Evolutionary conservation across 2,113 vertebrate species (phyloP), one percentile per base, ranked within the genome.

Genomic region (Plotosus lineatus): DNA sequence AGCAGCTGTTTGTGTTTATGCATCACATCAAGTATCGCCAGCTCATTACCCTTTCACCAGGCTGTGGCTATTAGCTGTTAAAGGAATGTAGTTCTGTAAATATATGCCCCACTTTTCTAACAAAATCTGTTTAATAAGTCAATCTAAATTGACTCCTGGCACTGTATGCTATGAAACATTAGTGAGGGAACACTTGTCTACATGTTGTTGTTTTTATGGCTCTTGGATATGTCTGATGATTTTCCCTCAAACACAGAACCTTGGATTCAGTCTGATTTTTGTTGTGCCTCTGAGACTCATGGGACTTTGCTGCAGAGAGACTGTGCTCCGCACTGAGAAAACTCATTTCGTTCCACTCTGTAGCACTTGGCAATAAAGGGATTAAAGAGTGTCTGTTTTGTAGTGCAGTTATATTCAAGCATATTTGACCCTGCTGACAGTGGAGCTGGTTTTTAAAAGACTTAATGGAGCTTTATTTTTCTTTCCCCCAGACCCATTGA

Each of bases 271-370:
- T n/a, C n/a, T n/a, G n/a, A n/a, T n/a, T 82, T 75, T 46, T 38
- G 72, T 55, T 21, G 28, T 53, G 51, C 58, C 23, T 68, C 68
- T 55, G 50, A 21, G 38, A 33, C 55, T 63, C 19, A 51, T 66
- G 36, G 69, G 21, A n/a, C 46, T 66, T 7, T 58, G 26, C 15
- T 46, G 33, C 48, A 26, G 56, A 61, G 51, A 8, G 72, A 56
- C 11, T 28, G 36, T 79, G 61, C 53, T 75, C 19, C 38, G 23
- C 63, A 69, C 80, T 28, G 75, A 73, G 65, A 66, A 86, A 83
- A 84, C 68, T 77, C 63, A 86, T 86, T 84, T 68, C 46, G 85
- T 88, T 88, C 81, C 79, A 69, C 65, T 77, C 71, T 79, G 76
- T 71, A 78, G 85, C 65, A 44, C 79, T 56, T 6, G 12, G 78